Base-by-base conservation (phyloP, 2,113 vertebrate species). In the Puma concolor region DNA sequence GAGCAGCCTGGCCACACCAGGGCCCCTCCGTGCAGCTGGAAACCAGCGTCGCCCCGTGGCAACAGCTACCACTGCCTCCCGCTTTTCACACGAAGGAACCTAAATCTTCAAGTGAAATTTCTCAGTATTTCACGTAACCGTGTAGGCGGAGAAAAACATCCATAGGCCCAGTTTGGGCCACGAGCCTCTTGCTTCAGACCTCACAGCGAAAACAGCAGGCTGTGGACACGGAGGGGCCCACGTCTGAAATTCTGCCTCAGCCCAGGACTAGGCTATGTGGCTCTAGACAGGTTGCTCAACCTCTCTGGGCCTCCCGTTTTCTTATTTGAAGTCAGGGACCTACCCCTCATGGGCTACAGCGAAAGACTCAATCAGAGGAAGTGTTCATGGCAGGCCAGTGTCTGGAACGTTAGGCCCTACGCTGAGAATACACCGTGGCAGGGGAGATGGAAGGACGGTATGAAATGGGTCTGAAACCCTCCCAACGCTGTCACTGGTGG, bases 1-100 rank as follows among this genome's bases (percentile, higher is more conserved):
- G 31, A 41, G 52, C 7, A 29, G 48, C 27, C 80, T 15, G 14
- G n/a, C 38, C 7, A 0, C 6, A 21, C n/a, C 23, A 1, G 69
- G 31, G n/a, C 29, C 69, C 64, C 50, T 27, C 48, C 0, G 7
- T 0, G 54, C 63, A 29, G 23, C 63, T 3, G 25, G 67, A 3
- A n/a, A 4, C 33, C 36, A 4, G 23, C 27, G 1, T 13, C 14
- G 3, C 66, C 13, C 0, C 0, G 1, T 0, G 25, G 4, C 11
- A n/a, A n/a, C 7, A 66, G 16, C 31, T 5, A 2, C 54, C 2
- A 21, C 54, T 44, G n/a, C 38, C 31, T 41, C 60, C 67, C 69
- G 7, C 12, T 21, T 50, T 52, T 33, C 69, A 27, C 27, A 36
- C 80, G 29, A 29, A 74, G 63, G 19, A 17, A 67, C 11, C 38